phyloP scores from a whole-genome alignment of 2,797 vertebrate species.

The Nannoperca obscura region DNA sequence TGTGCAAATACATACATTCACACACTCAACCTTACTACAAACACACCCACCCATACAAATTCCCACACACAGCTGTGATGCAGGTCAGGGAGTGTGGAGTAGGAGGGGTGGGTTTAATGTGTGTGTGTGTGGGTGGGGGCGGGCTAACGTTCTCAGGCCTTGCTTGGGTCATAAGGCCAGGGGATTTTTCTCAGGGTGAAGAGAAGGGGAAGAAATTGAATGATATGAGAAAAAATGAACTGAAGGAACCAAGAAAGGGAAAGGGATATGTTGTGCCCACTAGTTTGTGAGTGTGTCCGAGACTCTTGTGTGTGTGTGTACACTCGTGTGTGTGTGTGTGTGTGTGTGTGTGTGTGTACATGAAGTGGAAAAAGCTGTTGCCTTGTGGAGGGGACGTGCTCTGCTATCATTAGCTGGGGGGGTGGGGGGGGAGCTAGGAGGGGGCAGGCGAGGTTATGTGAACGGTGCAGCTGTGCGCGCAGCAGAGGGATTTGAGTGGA shows the following conservation, averaged over 20 bases:
- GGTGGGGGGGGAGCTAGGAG: slow-evolving; percentile 72
- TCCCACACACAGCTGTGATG: slow-evolving; percentile 82
- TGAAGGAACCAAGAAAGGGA: slow-evolving; percentile 64
- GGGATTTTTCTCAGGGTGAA: slow-evolving; percentile 85
- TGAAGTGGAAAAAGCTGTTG: slow-evolving; percentile 90
- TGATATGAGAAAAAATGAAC: slow-evolving; percentile 82
- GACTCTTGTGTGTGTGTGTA: slow-evolving; percentile 10
- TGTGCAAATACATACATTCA: slow-evolving; percentile 61
- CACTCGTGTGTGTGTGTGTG: slow-evolving; percentile 46
- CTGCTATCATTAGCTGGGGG: slow-evolving; percentile 87
- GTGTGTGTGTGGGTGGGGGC: slow-evolving; percentile 21
- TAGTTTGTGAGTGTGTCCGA: slow-evolving; percentile 47
- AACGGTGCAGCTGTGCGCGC: slow-evolving; percentile 87
- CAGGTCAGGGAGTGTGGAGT: slow-evolving; percentile 73
- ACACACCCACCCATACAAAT: slow-evolving; percentile 67
- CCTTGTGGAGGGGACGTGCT: slow-evolving; percentile 85
- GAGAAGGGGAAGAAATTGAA: slow-evolving; percentile 79
- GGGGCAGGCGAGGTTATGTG: slow-evolving; percentile 88
- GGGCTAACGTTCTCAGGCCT: slow-evolving; percentile 78
- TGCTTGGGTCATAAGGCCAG: slow-evolving; percentile 77
- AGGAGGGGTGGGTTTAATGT: slow-evolving; percentile 44
- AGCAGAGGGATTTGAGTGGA: slow-evolving; percentile 87
- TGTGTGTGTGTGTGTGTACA: slow-evolving; percentile 52
- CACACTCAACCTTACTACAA: slow-evolving; percentile 54
- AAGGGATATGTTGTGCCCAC: slow-evolving; percentile 70